phyloP scores from a whole-genome alignment of 2,113 vertebrate genomes.

The Hippocampus barbouri region DNA sequence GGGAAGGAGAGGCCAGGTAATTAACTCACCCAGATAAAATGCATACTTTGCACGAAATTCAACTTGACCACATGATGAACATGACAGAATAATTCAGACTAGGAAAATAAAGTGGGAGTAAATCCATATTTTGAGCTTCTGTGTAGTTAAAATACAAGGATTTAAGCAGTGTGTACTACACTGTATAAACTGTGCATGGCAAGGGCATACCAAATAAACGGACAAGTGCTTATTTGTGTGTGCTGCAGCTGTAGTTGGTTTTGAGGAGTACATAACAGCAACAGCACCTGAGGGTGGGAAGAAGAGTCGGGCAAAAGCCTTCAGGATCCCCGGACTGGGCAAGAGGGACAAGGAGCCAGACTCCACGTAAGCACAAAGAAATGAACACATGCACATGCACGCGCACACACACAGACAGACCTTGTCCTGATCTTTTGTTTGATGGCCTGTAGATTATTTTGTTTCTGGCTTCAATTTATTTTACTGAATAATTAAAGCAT shows the following conservation, averaged over 20 bases:
- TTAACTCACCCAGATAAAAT: not conserved
- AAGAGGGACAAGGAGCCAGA: conserved; percentile 82
- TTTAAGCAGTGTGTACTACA: not conserved
- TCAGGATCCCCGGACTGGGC: conserved; percentile 86
- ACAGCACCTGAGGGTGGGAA: conserved; percentile 74
- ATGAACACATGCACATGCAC: not conserved
- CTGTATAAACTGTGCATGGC: not conserved
- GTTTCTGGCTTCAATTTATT: not conserved
- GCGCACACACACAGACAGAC: not conserved
- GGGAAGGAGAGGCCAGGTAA: conserved; percentile 86
- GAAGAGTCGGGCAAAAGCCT: conserved; percentile 83
- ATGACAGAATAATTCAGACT: not conserved
- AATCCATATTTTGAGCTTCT: not conserved
- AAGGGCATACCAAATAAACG: not conserved
- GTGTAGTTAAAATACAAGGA: not conserved
- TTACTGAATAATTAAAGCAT: not conserved
- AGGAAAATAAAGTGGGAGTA: conserved; percentile 3
- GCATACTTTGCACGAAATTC: not conserved
- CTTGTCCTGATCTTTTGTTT: not conserved
- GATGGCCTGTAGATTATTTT: not conserved
- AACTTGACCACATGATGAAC: not conserved
- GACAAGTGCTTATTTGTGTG: not conserved
- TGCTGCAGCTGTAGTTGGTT: conserved; percentile 77
- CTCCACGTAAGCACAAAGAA: conserved; percentile 69
- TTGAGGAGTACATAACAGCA: conserved; percentile 79